Evolutionary conservation across 1,140 invertebrate genomes (phyloP).

Genomic region (Limonius californicus): DNA sequence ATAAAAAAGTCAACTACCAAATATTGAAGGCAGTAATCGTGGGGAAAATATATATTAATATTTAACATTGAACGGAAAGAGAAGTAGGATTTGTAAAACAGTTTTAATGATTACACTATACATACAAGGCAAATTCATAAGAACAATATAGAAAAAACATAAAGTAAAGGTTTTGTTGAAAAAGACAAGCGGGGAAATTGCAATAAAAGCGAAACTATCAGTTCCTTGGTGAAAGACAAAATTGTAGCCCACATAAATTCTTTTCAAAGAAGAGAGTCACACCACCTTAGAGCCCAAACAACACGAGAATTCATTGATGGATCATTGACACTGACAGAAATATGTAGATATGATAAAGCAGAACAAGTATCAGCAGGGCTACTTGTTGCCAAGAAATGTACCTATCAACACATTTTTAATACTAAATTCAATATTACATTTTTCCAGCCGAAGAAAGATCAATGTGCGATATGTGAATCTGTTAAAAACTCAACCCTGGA

Average conservation of each 20-base stretch:
- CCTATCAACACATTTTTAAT: conserved; percentile 1
- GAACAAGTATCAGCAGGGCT: neutral
- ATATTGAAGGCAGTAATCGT: neutral
- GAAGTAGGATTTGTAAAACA: neutral
- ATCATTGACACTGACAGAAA: conserved; percentile 21
- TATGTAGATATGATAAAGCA: conserved; percentile 27
- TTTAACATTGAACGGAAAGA: neutral
- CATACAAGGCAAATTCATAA: conserved; percentile 1
- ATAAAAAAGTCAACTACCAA: conserved; percentile 1
- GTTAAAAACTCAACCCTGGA: neutral
- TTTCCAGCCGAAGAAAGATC: conserved; percentile 8
- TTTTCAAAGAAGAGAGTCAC: conserved; percentile 21
- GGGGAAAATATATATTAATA: neutral
- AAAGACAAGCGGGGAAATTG: neutral
- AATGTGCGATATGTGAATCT: conserved; percentile 2
- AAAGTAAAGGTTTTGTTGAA: neutral
- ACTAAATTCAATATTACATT: conserved; percentile 5
- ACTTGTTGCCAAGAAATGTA: conserved; percentile 16
- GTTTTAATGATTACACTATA: neutral
- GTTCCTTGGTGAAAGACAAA: conserved; percentile 22
- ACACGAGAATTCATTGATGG: conserved; percentile 4
- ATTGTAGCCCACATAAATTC: conserved; percentile 25
- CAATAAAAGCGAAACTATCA: neutral
- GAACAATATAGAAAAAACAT: conserved; percentile 7
- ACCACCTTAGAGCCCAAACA: conserved; percentile 8